Conservation (phyloP, 2,797 vertebrate genomes). For the Trachurus trachurus region DNA sequence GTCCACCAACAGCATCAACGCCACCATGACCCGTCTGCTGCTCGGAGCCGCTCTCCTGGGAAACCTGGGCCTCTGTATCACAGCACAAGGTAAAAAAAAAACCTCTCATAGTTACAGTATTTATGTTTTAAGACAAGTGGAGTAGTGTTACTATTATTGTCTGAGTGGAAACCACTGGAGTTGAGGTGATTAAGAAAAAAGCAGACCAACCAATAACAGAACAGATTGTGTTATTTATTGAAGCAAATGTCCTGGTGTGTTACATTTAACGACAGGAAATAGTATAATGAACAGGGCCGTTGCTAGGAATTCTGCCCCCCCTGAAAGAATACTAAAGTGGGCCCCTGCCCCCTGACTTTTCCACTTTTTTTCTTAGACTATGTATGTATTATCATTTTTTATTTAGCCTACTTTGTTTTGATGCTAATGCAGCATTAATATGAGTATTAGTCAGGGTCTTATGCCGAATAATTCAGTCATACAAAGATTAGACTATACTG, state of each 20-base stretch:
- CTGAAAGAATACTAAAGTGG: no score
- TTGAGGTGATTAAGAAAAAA: neutral
- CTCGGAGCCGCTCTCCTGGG: slow-evolving; percentile 60
- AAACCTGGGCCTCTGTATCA: slow-evolving; percentile 24
- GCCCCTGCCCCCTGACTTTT: no score
- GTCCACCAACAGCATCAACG: slow-evolving; percentile 8
- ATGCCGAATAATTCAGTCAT: no score
- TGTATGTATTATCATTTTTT: no score
- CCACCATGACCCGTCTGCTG: slow-evolving; percentile 60
- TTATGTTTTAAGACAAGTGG: accelerated
- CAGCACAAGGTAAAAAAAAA: slow-evolving; percentile 59
- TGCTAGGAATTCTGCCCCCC: no score
- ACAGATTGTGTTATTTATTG: neutral
- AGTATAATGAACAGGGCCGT: no score
- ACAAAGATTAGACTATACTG: no score
- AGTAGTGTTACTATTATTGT: neutral
- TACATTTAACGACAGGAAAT: neutral
- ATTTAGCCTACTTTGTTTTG: no score
- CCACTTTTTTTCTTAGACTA: no score
- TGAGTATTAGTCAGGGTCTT: no score
- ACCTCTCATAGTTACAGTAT: neutral
- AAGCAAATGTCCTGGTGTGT: neutral
- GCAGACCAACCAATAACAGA: neutral
- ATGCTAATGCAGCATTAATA: no score
- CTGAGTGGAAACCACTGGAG: no score